A percentile compares a stretch with the other conserved stretches of the same genome.
These are phyloP conservation scores for Diarsia rubi DNA, from an alignment of 2,888 invertebrate species.

Conservation along the genomic window DNA sequence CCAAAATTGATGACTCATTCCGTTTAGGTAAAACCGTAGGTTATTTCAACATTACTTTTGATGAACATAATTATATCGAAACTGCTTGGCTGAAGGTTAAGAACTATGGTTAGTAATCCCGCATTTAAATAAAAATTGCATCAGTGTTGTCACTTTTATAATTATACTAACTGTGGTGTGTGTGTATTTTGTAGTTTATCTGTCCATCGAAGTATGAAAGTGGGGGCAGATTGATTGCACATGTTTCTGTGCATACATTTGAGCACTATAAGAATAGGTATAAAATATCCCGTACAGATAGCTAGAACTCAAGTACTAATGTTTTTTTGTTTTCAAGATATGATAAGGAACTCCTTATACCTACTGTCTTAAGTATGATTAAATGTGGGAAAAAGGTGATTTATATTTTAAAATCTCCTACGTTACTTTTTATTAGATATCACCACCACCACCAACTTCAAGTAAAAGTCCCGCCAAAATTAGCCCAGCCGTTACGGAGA, in stretches of 20 bases:
- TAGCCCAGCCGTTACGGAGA: too few species aligned
- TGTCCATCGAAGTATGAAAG: neutral
- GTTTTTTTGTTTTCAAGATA: too few species aligned
- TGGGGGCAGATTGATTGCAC: neutral
- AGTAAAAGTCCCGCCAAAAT: too few species aligned
- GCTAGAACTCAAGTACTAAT: too few species aligned
- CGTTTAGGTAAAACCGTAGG: neutral
- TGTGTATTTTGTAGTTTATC: constrained; percentile 3
- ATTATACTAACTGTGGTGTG: neutral
- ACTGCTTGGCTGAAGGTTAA: constrained; percentile 37
- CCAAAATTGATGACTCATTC: constrained; percentile 22
- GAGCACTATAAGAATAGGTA: too few species aligned
- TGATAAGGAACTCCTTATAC: too few species aligned
- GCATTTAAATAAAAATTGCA: constrained; percentile 47
- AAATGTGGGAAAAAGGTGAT: too few species aligned
- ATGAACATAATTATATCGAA: constrained; percentile 15
- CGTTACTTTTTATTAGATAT: too few species aligned
- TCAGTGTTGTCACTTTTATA: constrained; percentile 46
- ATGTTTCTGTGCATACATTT: neutral
- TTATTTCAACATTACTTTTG: constrained; percentile 42
- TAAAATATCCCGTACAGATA: too few species aligned
- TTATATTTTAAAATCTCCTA: too few species aligned
- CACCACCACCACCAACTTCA: too few species aligned
- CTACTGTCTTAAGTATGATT: too few species aligned
- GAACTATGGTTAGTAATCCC: constrained; percentile 9